Evolutionary conservation across 2,888 invertebrate species (phyloP), one percentile per base, ranked within the genome.

Genomic region (Drosophila gaucha): DNA sequence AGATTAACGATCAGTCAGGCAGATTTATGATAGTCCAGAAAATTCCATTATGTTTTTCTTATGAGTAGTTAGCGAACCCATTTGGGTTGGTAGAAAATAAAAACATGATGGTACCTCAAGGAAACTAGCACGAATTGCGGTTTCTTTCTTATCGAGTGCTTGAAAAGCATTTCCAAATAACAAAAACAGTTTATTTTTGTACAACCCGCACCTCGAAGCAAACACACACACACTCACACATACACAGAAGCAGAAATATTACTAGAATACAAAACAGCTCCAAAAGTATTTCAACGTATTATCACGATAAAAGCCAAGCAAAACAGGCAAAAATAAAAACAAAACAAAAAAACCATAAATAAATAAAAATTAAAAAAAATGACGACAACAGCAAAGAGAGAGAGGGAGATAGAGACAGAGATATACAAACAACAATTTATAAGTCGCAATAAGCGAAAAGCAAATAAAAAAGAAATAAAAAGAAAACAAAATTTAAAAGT

Each of bases 361-460:
- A 64, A 70, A 76, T 52, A 72, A 71, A 69, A 54, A 60, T 39
- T 31, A 46, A 38, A 59, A 22, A n/a, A n/a, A n/a, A 24, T 47
- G 46, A 18, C n/a, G n/a, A n/a, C n/a, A n/a, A n/a, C n/a, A 54
- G 28, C 38, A 38, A 5, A 14, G 5, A 33, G 33, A 33, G 14
- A 33, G 14, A 12, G 33, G 9, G 20, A 18, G 30, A 30, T 22
- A 36, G 12, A 9, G 36, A 36, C 14, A 14, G 49, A 31, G 50
- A 55, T 60, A 67, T 39, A 64, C 67, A 71, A 86, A 79, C 74
- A 77, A 67, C 47, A 58, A 58, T 82, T 69, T 67, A 68, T 78
- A 86, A 83, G 86, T 78, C 88, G 86, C 89, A 86, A 86, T 84
- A 86, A 80, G 80, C 80, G 78, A 69, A 86, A 73, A 71, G 67